Conservation (phyloP, 1,140 invertebrate genomes). For the Penaeus japonicus region DNA sequence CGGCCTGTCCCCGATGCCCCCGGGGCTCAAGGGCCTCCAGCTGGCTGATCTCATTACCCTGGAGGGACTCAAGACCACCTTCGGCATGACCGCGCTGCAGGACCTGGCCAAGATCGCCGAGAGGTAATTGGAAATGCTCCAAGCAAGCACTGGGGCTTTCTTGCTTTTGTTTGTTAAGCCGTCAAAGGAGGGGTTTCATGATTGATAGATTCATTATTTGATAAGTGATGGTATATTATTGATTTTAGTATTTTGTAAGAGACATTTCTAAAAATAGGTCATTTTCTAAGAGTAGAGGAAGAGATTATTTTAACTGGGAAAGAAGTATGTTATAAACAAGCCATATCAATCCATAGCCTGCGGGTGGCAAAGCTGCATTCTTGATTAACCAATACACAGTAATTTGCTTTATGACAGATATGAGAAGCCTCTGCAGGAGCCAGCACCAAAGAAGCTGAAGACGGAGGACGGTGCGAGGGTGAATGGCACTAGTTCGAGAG, state of each 20-base stretch:
- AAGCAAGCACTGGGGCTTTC: background rate
- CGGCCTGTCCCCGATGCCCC: background rate
- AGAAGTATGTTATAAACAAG: too few species aligned
- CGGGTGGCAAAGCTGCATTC: too few species aligned
- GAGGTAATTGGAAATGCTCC: constrained; percentile 8
- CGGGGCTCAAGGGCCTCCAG: constrained; percentile 37
- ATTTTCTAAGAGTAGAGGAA: background rate
- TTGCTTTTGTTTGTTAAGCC: background rate
- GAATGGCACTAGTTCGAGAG: constrained; percentile 50
- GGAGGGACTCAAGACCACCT: constrained; percentile 36
- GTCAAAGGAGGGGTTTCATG: background rate
- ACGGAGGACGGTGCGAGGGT: constrained; percentile 55
- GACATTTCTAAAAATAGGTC: background rate
- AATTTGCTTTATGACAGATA: constrained; percentile 37
- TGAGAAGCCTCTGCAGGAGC: constrained; percentile 49
- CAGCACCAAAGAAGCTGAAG: constrained; percentile 52
- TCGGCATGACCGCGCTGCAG: constrained; percentile 53
- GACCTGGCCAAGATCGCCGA: constrained; percentile 51
- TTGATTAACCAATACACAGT: too few species aligned
- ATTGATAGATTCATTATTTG: too few species aligned
- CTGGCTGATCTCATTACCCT: constrained; percentile 48
- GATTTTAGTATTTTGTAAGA: too few species aligned
- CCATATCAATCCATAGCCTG: background rate
- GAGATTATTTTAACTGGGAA: too few species aligned
- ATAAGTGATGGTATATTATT: too few species aligned